A percentile compares a stretch with the other conserved stretches of the same genome.
Evolutionary conservation across 2,797 vertebrate species (phyloP).

Genomic region (Halcyon badia): DNA sequence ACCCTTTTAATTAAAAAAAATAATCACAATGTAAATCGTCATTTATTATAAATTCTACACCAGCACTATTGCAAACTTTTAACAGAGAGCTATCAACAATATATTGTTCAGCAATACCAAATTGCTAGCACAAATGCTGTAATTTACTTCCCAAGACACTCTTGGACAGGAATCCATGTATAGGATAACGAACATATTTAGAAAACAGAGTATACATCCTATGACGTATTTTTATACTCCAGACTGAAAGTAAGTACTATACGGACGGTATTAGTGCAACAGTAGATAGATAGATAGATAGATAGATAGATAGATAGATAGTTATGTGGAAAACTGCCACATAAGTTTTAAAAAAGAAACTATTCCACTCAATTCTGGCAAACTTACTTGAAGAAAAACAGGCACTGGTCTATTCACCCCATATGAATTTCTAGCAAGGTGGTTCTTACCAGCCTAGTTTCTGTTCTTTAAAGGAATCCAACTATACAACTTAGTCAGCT

Average conservation of each 20-base stretch:
- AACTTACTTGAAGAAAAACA: background rate
- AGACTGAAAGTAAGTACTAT: background rate
- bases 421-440: background rate
- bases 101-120: background rate
- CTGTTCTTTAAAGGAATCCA: background rate
- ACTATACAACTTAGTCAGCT: background rate
- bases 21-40: background rate
- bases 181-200: background rate
- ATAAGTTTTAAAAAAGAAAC: background rate
- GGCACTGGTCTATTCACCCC: background rate
- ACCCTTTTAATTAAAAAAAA: background rate
- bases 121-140: background rate
- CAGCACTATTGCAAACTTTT: background rate
- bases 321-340: background rate
- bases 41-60: background rate
- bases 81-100: background rate
- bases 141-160: background rate
- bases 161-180: background rate
- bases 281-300: no score
- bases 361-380: background rate
- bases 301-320: no score
- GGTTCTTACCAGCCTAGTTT: background rate
- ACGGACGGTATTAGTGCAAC: background rate
- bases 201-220: background rate
- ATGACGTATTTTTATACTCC: background rate